A percentile compares a stretch with the other conserved stretches of the same genome.
Evolutionary conservation across 2,888 invertebrate species (phyloP).

Genomic region (Spatulosminthurus flaviceps): DNA sequence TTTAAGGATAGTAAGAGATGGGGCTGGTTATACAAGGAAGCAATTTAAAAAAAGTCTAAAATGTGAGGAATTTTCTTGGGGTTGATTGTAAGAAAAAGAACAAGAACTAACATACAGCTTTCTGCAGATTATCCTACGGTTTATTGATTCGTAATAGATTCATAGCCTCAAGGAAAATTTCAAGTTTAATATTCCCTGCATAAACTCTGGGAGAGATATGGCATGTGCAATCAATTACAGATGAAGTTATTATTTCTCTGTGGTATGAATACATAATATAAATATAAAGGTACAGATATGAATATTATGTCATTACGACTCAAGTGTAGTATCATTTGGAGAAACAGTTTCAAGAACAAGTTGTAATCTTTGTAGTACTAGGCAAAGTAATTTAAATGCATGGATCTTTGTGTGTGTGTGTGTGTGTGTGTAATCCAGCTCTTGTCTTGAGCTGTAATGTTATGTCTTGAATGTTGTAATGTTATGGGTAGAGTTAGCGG

Average conservation of each 20-base stretch:
- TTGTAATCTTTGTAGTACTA: no score
- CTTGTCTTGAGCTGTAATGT: neutral
- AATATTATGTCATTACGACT: neutral
- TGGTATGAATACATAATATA: no score
- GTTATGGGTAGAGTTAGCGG: constrained; percentile 40
- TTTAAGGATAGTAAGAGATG: no score
- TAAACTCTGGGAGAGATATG: neutral
- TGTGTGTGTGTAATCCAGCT: neutral
- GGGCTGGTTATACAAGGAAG: no score
- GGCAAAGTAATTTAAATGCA: no score
- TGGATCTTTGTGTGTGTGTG: no score
- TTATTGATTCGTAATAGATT: constrained; percentile 13
- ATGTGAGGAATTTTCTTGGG: no score
- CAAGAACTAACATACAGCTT: no score
- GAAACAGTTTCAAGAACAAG: neutral
- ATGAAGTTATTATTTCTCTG: neutral
- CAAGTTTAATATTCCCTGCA: neutral
- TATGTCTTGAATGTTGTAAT: constrained; percentile 30
- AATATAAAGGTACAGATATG: neutral
- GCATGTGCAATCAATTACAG: constrained; percentile 13
- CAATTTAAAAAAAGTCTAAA: no score
- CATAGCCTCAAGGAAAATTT: neutral
- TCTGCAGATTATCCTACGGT: constrained; percentile 7
- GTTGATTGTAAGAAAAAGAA: no score
- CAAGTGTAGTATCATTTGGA: neutral